Evolutionary conservation across 2,113 vertebrate species (phyloP), one percentile per base, ranked within the genome.

Genomic region (Strix aluco): DNA sequence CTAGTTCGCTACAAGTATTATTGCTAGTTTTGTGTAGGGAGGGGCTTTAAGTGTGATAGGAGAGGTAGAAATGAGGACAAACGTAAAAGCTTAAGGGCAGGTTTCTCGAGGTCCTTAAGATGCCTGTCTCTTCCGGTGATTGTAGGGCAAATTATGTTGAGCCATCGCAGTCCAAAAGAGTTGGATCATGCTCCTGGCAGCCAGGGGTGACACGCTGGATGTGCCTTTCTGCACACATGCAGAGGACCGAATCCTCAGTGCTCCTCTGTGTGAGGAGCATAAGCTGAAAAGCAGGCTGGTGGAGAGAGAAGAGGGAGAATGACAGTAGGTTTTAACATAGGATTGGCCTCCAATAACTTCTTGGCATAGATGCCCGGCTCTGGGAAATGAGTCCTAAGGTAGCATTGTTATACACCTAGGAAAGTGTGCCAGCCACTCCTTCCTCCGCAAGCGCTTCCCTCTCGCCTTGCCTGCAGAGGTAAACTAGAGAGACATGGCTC

Each of bases 191-290:
- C 52, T 86, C 26, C 36, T 86, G 57, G 11, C 14, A 81, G 81
- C 12, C 9, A 21, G 9, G 34, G 46, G 44, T 52, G 38, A 61
- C 21, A n/a, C 6, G 3, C 30, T 86, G 42, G 15, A 8, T 63
- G 32, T 47, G 9, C 4, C 2, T 42, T 86, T 83, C 72, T 66
- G 38, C n/a, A 20, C 2, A 1, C 7, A 1, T 3, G 16, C 3
- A 3, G 46, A 55, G 47, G n/a, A 59, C 57, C 9, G 27, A 9
- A 42, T 55, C 55, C 18, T 69, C 36, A 44, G 66, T 19, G 22
- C 67, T 54, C 42, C 27, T 69, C 57, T 25, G 47, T 42, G 5
- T 27, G 32, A 46, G 47, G 26, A 61, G 10, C 8, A 13, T n/a
- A 38, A 36, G 11, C 13, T 72, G 40, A 25, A 65, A 90, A 66